Percentiles rank a stretch among this genome's conserved stretches.
Conservation (phyloP, 2,113 vertebrate genomes). For the Ifrita kowaldi region DNA sequence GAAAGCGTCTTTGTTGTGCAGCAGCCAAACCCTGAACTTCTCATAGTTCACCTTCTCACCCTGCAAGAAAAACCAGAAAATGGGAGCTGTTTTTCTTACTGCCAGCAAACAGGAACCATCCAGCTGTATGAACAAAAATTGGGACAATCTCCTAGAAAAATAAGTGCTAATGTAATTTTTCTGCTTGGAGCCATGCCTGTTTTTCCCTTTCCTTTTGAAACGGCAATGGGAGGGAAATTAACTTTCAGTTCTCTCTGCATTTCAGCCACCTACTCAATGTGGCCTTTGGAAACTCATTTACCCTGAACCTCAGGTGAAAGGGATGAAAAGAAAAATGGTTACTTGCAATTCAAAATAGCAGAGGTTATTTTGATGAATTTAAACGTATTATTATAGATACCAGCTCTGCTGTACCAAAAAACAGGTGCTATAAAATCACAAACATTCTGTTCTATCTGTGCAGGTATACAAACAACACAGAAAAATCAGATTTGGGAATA, state of each 20-base stretch:
- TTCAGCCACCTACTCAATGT: constrained; percentile 10
- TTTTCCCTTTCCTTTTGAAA: background rate
- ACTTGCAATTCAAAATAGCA: background rate
- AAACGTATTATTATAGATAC: background rate
- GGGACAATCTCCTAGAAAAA: background rate
- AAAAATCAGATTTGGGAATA: background rate
- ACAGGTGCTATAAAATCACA: background rate
- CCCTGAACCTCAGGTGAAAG: background rate
- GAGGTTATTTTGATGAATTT: background rate
- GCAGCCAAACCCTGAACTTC: constrained; percentile 93
- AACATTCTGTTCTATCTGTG: background rate
- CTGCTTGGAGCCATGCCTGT: background rate
- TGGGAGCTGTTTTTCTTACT: background rate
- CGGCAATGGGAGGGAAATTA: background rate
- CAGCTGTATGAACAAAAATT: background rate
- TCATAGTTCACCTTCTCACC: constrained; percentile 97
- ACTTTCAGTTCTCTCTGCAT: background rate
- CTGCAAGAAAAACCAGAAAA: constrained; percentile 69
- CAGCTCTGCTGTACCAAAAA: background rate
- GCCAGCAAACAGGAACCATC: background rate
- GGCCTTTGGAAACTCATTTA: constrained; percentile 24
- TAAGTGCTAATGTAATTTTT: background rate
- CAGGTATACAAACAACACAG: background rate
- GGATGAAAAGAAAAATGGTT: background rate
- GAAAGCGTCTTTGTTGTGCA: constrained; percentile 96